Conservation (phyloP, 92 coral and sea anemone species). For the Diadumene lineata region DNA sequence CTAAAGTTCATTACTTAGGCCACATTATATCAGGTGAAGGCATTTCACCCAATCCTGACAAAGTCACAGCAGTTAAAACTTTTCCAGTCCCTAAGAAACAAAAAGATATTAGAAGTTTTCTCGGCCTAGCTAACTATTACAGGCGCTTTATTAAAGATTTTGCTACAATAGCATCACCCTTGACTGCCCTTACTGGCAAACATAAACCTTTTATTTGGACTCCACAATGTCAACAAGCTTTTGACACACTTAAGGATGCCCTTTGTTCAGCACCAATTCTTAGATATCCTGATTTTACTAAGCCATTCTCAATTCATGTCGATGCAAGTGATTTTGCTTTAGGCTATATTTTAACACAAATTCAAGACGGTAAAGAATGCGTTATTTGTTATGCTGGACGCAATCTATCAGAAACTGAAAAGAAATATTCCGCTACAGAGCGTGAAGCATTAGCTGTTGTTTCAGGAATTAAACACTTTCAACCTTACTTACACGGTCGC, state of each 20-base stretch:
- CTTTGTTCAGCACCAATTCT: constrained; percentile 30
- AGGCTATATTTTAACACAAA: constrained; percentile 30
- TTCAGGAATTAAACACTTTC: constrained; percentile 38
- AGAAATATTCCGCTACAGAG: constrained; percentile 40
- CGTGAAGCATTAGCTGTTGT: constrained; percentile 41
- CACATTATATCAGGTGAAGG: constrained; percentile 7
- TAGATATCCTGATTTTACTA: constrained; percentile 8
- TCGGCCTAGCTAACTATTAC: too few species aligned
- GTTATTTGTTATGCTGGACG: constrained; percentile 31
- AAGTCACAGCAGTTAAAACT: not conserved
- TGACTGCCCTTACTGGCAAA: constrained; percentile 23
- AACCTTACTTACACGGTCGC: constrained; percentile 26
- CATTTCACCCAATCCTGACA: not conserved
- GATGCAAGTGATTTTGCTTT: constrained; percentile 35
- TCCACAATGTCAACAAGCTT: constrained; percentile 25
- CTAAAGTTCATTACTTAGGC: constrained; percentile 6
- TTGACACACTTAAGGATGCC: constrained; percentile 10
- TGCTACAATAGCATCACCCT: constrained; percentile 29
- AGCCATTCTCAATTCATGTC: constrained; percentile 42
- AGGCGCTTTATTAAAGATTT: constrained; percentile 14
- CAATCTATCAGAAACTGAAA: constrained; percentile 16
- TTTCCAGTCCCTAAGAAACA: not conserved
- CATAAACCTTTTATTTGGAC: constrained; percentile 30
- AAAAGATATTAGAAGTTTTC: not conserved
- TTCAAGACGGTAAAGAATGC: constrained; percentile 14